A percentile compares a stretch with the other conserved stretches of the same genome.
These are phyloP conservation scores for Leucoma salicis DNA, from an alignment of 2,888 invertebrate species.

Conservation along the genomic window DNA sequence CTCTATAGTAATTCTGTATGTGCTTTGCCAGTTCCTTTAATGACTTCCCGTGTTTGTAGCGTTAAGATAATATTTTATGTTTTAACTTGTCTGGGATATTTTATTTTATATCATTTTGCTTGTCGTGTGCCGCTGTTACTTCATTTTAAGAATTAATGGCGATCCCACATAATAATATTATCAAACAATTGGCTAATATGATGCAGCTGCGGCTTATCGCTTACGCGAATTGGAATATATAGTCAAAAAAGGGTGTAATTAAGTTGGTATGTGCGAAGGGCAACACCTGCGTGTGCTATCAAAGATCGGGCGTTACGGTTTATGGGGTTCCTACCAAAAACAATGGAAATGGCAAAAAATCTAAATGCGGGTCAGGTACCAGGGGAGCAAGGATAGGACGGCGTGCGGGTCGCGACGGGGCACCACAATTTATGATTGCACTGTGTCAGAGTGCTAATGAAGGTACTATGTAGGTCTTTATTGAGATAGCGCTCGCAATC, in stretches of 20 bases:
- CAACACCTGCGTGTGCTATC: constrained; percentile 76
- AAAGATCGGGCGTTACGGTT: constrained; percentile 73
- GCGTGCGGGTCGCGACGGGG: constrained; percentile 75
- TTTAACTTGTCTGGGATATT: constrained; percentile 55
- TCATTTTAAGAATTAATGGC: constrained; percentile 46
- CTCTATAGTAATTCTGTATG: constrained; percentile 72
- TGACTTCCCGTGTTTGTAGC: constrained; percentile 78
- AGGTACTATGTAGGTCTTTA: constrained; percentile 80
- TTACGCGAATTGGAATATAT: constrained; percentile 62
- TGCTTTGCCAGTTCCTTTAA: constrained; percentile 73
- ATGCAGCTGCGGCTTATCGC: constrained; percentile 68
- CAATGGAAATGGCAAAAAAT: constrained; percentile 79
- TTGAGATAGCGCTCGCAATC: constrained; percentile 79
- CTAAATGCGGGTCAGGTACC: constrained; percentile 66
- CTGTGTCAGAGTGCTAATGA: constrained; percentile 81
- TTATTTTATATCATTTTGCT: too few relatives aligned
- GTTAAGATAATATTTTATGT: constrained; percentile 67
- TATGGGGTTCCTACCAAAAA: constrained; percentile 73
- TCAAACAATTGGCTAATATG: constrained; percentile 54
- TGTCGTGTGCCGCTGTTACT: too few relatives aligned
- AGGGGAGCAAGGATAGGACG: constrained; percentile 60
- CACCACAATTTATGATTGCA: constrained; percentile 79
- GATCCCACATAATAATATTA: constrained; percentile 54
- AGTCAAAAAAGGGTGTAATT: constrained; percentile 71
- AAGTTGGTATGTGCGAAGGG: constrained; percentile 72